Evolutionary conservation across 1,140 invertebrate genomes (phyloP).

Genomic region (Octopus bimaculoides): DNA sequence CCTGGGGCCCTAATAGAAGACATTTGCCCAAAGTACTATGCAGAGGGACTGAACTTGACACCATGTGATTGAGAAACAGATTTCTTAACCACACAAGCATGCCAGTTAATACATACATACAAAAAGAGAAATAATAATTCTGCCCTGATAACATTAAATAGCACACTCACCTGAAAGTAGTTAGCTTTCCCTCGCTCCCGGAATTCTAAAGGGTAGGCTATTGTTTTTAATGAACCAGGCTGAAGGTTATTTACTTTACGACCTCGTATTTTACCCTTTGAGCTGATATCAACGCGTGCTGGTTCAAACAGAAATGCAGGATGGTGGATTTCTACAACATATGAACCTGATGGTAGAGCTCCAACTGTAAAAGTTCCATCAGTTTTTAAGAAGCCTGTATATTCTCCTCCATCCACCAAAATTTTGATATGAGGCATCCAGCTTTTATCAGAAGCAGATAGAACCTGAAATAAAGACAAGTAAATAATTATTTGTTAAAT

Average conservation of each 20-base stretch:
- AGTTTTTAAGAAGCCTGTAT: conserved; percentile 73
- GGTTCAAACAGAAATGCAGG: conserved; percentile 76
- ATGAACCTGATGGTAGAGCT: conserved; percentile 90
- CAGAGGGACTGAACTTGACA: too few species aligned
- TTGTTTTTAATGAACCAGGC: conserved; percentile 67
- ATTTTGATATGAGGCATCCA: conserved; percentile 79
- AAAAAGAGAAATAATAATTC: conserved; percentile 89
- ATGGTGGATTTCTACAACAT: conserved; percentile 89
- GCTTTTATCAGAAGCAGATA: conserved; percentile 58
- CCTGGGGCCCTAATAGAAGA: too few species aligned
- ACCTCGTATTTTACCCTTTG: conserved; percentile 85
- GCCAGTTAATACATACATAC: conserved; percentile 69
- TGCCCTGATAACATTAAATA: conserved; percentile 79
- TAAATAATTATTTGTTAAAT: too few species aligned
- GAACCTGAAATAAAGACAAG: conserved; percentile 59
- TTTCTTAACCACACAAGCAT: neutral
- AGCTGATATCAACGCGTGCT: conserved; percentile 51
- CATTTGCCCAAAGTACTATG: too few species aligned
- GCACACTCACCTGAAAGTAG: conserved; percentile 77
- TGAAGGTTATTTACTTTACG: conserved; percentile 94
- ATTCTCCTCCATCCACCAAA: conserved; percentile 83
- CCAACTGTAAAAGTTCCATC: conserved; percentile 91
- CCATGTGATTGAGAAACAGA: too few species aligned
- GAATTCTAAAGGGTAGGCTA: conserved; percentile 88
- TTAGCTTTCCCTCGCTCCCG: conserved; percentile 76